Conservation (phyloP, 2,888 invertebrate species). For the Dolichopus griseipennis region DNA sequence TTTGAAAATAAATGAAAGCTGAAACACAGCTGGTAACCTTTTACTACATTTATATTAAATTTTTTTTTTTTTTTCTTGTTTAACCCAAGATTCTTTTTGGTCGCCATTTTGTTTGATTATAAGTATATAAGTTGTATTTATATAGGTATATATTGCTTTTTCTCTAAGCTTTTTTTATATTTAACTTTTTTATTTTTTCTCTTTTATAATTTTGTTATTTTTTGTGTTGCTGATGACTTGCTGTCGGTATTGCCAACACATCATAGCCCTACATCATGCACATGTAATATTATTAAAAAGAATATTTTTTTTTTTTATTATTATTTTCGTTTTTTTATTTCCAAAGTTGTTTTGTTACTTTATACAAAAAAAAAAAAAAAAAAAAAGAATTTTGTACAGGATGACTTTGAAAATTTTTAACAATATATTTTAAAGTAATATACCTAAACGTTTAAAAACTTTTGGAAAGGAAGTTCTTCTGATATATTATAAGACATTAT, state of each 20-base stretch:
- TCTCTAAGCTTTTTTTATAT: not conserved
- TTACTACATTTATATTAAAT: not conserved
- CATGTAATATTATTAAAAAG: not conserved
- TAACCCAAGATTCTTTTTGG: not conserved
- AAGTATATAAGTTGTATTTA: not conserved
- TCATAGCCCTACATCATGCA: not conserved
- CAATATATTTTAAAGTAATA: too few relatives aligned
- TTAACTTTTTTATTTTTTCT: not conserved
- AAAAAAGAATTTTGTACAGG: too few relatives aligned
- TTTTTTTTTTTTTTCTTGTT: too few relatives aligned
- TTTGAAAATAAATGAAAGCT: not conserved
- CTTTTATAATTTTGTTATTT: not conserved
- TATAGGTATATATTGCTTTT: too few relatives aligned
- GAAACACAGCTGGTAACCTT: not conserved
- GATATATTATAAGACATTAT: too few relatives aligned
- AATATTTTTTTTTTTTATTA: not conserved
- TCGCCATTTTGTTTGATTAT: slow-evolving; percentile 1
- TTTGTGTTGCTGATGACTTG: not conserved
- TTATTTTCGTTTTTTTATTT: not conserved
- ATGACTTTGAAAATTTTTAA: too few relatives aligned
- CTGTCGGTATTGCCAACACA: not conserved
- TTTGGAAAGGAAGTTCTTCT: too few relatives aligned
- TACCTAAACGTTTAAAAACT: too few relatives aligned
- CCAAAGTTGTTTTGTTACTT: too few relatives aligned
- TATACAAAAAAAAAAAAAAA: too few relatives aligned